Base-by-base conservation (phyloP, 2,888 invertebrate species). In the Pyrrhosoma nymphula region DNA sequence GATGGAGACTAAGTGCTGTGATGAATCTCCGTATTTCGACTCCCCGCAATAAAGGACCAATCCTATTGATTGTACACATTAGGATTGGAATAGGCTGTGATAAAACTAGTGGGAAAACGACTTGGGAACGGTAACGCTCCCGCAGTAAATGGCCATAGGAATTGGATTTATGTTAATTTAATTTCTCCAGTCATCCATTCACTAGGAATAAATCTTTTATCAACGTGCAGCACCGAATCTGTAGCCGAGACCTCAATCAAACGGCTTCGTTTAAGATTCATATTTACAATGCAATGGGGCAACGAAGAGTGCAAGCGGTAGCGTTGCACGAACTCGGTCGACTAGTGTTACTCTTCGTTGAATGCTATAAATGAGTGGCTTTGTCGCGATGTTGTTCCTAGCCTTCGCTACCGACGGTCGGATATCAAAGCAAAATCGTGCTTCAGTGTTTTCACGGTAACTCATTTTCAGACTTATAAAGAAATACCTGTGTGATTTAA, bases 31-130 rank as follows among this genome's bases (percentile, higher is more conserved):
- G 30, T 16, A 30, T 82, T 82, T 35, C 35, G 30, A 82, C 30
- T 16, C 23, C 0, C 16, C 30, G 16, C 82, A 0, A 4, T 82
- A 14, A 12, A 16, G 16, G 35, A 18, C 35, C 82, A 82, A 35
- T 82, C 30, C n/a, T 35, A 35, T 82, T 16, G 82, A 82, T 82
- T 82, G 82, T 82, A 82, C 35, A 82, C 35, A 82, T 82, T 82
- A 82, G 82, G 35, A 35, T 82, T 30, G 1, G 82, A 35, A 82
- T 82, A 14, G 35, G 16, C 30, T n/a, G 18, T 35, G 2, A 35
- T 82, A 82, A 82, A 35, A 35, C 3, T 2, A 10, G 82, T 18
- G 14, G 82, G 35, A n/a, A 35, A 82, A 82, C 82, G 12, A 47
- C 35, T 35, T n/a, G 35, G 16, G 0, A 16, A 26, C 26, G 35